A percentile compares a stretch with the other conserved stretches of the same genome.
Conservation (phyloP, 2,888 invertebrate genomes). For the Galeopsomyia nigrocyanea region DNA sequence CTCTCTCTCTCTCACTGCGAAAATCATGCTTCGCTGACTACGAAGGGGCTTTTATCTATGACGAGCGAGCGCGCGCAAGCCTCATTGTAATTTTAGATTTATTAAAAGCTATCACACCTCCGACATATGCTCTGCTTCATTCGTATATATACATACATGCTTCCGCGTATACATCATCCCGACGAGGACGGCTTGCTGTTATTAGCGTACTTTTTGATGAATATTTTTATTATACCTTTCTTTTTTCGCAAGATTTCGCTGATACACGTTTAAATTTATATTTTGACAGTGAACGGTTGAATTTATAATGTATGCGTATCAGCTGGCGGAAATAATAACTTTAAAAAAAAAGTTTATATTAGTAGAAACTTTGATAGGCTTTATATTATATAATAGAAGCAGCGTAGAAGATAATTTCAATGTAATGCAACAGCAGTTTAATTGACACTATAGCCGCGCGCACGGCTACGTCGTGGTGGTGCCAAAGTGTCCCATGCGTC, state of each 20-base stretch:
- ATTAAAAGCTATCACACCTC: constrained; percentile 43
- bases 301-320: too few species aligned
- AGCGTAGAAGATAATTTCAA: constrained; percentile 1
- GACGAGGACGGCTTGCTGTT: not conserved
- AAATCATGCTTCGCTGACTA: not conserved
- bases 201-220: not conserved
- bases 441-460: not conserved
- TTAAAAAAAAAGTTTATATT: too few species aligned
- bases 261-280: too few species aligned
- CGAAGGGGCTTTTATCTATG: constrained; percentile 17
- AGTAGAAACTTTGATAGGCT: too few species aligned
- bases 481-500: not conserved
- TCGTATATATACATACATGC: not conserved
- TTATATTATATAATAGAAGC: too few species aligned
- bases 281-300: too few species aligned
- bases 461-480: too few species aligned
- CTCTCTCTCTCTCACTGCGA: not conserved
- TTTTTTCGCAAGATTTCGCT: too few species aligned
- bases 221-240: not conserved
- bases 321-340: too few species aligned
- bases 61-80: not conserved
- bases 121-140: constrained; percentile 17
- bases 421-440: constrained; percentile 3
- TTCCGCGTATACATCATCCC: not conserved
- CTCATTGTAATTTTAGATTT: constrained; percentile 44